Conservation (phyloP, 2,113 vertebrate species). For the Anser brachyrhynchus region DNA sequence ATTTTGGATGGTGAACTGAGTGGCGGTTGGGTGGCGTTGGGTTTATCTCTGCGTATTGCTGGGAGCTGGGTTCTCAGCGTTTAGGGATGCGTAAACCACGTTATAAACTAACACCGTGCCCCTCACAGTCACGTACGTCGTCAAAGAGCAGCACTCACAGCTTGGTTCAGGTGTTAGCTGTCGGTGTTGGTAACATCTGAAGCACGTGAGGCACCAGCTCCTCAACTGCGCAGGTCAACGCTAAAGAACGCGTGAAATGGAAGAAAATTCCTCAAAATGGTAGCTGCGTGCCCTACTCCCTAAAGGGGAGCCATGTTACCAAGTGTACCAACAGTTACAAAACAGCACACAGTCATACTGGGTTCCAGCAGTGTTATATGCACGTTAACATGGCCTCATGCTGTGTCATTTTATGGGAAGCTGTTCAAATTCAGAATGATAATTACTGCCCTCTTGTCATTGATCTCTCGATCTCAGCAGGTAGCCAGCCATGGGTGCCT, state of each 20-base stretch:
- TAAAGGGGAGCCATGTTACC: rapidly evolving
- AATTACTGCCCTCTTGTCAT: rapidly evolving
- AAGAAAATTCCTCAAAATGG: rapidly evolving
- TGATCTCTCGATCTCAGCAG: background rate
- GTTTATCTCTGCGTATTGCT: background rate
- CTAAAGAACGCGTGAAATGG: rapidly evolving
- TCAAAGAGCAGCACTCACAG: rapidly evolving
- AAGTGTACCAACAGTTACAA: rapidly evolving
- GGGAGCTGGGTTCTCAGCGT: background rate
- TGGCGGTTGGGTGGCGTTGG: rapidly evolving
- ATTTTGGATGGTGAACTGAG: rapidly evolving
- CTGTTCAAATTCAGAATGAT: rapidly evolving
- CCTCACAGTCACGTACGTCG: rapidly evolving
- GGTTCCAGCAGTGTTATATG: rapidly evolving
- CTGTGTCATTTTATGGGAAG: background rate
- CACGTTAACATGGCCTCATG: background rate
- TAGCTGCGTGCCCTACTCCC: rapidly evolving
- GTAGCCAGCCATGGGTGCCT: slow-evolving; percentile 91
- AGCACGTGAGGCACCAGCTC: rapidly evolving
- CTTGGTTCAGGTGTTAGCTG: rapidly evolving
- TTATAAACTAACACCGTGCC: rapidly evolving
- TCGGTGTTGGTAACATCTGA: background rate
- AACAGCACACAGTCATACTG: rapidly evolving
- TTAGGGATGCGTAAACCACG: background rate
- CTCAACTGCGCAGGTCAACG: rapidly evolving